Conservation (phyloP, 2,888 invertebrate genomes). For the Cynaeus angustus region DNA sequence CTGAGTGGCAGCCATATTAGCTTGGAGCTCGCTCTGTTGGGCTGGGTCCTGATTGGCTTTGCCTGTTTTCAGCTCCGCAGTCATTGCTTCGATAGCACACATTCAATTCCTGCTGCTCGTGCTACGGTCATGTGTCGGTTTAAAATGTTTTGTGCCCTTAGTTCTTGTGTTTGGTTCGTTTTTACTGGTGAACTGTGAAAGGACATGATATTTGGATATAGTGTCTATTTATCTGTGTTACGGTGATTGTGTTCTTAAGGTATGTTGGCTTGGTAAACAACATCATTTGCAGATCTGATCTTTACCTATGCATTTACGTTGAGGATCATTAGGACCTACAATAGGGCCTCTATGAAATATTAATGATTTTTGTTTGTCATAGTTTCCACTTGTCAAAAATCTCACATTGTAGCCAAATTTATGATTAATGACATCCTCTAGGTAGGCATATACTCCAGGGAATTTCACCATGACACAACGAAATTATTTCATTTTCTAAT, state of each 20-base stretch:
- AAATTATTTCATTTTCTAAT: conserved; percentile 61
- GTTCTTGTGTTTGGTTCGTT: conserved; percentile 61
- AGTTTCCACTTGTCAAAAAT: conserved; percentile 70
- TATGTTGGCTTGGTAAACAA: conserved; percentile 46
- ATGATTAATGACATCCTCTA: conserved; percentile 69
- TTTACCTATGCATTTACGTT: conserved; percentile 56
- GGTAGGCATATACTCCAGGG: conserved; percentile 67
- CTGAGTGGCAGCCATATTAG: conserved; percentile 73
- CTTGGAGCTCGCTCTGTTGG: conserved; percentile 70
- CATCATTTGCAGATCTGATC: conserved; percentile 50
- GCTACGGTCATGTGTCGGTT: conserved; percentile 63
- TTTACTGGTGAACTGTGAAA: conserved; percentile 60
- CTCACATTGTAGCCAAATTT: conserved; percentile 69
- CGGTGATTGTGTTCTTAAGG: conserved; percentile 43
- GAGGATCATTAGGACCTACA: conserved; percentile 67
- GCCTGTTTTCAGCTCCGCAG: conserved; percentile 69
- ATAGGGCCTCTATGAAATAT: conserved; percentile 73
- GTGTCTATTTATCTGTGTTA: conserved; percentile 43
- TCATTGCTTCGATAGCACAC: conserved; percentile 65
- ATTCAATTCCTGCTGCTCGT: conserved; percentile 62
- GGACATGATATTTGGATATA: conserved; percentile 54
- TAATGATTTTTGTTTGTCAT: conserved; percentile 71
- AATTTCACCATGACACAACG: conserved; percentile 67
- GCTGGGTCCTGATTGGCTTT: conserved; percentile 72
- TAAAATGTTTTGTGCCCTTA: conserved; percentile 63